These are phyloP conservation scores for Picus viridis DNA, from an alignment of 2,797 vertebrate species.

Conservation along the genomic window DNA sequence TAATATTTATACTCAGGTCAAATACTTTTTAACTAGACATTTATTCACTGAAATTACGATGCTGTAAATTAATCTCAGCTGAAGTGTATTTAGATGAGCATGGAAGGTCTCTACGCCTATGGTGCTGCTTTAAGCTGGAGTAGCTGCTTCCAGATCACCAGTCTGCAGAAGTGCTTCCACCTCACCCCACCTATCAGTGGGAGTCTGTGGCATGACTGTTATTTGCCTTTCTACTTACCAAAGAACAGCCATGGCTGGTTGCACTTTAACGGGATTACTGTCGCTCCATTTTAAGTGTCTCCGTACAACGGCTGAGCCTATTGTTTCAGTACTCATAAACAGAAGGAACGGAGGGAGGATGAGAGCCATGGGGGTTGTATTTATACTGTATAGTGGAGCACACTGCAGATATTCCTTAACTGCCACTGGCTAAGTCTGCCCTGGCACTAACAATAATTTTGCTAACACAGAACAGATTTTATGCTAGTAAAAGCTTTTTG, in stretches of 20 bases:
- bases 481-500: not conserved
- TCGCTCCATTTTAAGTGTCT: not conserved
- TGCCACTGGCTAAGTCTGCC: not conserved
- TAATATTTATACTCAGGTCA: not conserved
- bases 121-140: not conserved
- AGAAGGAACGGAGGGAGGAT: not conserved
- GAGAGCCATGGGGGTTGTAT: not conserved
- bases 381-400: not conserved
- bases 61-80: not conserved
- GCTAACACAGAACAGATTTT: not conserved
- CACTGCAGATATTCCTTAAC: not conserved
- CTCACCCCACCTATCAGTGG: not conserved
- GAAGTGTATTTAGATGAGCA: not conserved
- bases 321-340: not conserved
- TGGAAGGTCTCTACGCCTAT: not conserved
- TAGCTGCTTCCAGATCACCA: not conserved
- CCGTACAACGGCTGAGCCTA: fast-evolving
- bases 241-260: not conserved
- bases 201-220: not conserved
- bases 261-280: not conserved
- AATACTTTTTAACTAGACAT: not conserved
- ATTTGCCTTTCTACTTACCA: not conserved
- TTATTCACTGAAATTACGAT: not conserved
- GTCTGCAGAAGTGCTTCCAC: not conserved
- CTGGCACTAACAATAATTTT: not conserved